Percentiles rank a stretch among this genome's conserved stretches.
These are phyloP conservation scores for Hyposoter dolosus DNA, from an alignment of 2,888 invertebrate species.

Conservation along the genomic window DNA sequence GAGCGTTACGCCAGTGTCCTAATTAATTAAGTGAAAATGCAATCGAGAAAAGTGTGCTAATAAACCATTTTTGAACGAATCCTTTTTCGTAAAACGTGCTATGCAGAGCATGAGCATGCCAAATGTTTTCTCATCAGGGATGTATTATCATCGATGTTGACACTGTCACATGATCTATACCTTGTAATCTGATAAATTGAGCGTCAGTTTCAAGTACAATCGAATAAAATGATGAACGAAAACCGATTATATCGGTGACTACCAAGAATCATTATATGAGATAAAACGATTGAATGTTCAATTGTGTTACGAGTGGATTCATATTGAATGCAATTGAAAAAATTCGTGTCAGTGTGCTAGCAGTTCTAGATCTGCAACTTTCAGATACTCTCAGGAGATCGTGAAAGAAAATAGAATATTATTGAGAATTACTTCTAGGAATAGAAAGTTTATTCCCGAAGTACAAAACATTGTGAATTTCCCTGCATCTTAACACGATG, in stretches of 20 bases:
- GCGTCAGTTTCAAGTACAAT: background rate
- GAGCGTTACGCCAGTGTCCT: slow-evolving; percentile 65
- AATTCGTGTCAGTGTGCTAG: background rate
- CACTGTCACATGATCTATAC: background rate
- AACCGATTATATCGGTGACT: background rate
- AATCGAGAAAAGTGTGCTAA: slow-evolving; percentile 68
- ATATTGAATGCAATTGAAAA: background rate
- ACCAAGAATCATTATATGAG: background rate
- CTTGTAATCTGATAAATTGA: background rate
- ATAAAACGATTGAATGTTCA: background rate
- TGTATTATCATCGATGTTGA: background rate
- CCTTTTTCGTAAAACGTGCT: slow-evolving; percentile 41
- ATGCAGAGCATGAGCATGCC: slow-evolving; percentile 44
- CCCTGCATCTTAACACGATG: no score
- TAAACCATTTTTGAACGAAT: slow-evolving; percentile 36
- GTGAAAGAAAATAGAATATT: background rate
- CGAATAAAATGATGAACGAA: background rate
- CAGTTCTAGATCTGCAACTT: background rate
- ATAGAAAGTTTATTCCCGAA: slow-evolving; percentile 2
- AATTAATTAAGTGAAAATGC: slow-evolving; percentile 74
- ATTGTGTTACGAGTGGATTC: background rate
- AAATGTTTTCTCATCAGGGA: background rate
- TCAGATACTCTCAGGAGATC: background rate
- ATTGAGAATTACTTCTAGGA: background rate
- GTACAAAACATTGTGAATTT: slow-evolving; percentile 1